Evolutionary conservation across 2,113 vertebrate species (phyloP), one percentile per base, ranked within the genome.

Genomic region (Pterophyllum scalare): DNA sequence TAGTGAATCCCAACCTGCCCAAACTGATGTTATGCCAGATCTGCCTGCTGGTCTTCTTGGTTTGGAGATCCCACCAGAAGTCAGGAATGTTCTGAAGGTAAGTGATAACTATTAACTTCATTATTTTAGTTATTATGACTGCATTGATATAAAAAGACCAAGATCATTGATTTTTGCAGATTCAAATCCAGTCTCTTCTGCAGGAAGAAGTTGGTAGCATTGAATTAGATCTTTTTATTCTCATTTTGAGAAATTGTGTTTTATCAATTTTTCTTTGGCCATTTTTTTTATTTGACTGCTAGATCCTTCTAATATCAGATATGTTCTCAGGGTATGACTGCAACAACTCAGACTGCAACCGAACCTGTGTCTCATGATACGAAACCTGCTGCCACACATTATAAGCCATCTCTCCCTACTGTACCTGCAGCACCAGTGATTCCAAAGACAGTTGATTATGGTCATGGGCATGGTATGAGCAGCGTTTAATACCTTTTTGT

Each of bases 381-480:
- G 15, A 93, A 82, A 20, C 80, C 62, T 70, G 14, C 77, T 82
- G 35, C 83, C 20, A 59, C 81, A 83, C 67, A 93, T 91, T 89
- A 83, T 88, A 59, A 91, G 60, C 6, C 93, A 52, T 72, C 88
- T 24, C 64, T 85, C 22, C 17, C 94, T 87, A 84, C 94, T 0
- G 89, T 95, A 87, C 87, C 96, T 59, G 96, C 96, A 83, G 91
- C 96, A 58, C 85, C 96, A 35, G 83, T 97, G 70, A 96, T 97
- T 80, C 97, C 98, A 72, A 98, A 99, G 91, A 99, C 98, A 2
- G 98, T 99, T 81, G 98, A 99, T 91, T 99, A 99, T 81, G 93
- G 88, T 3, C 96, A 97, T 31, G 95, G 98, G 0, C 96, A 98
- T 90, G 98, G 98, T 99, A 90, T 75, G 89, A 60, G 46, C 20